phyloP scores from a whole-genome alignment of 2,888 invertebrate species.

The Machimus atricapillus region DNA sequence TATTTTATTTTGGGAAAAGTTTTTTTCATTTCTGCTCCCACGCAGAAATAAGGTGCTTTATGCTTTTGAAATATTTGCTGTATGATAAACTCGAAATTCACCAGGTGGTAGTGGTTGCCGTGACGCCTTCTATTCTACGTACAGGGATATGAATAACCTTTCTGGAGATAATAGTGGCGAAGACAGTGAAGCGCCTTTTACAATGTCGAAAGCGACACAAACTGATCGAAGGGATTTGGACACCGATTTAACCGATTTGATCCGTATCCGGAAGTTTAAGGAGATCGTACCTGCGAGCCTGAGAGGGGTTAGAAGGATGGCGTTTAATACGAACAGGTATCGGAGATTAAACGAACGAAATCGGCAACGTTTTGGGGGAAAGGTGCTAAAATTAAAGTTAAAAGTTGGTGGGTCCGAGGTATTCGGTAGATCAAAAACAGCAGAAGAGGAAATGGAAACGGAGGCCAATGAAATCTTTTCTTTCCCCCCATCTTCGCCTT shows the following conservation, averaged over 20 bases:
- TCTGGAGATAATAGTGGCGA: background rate
- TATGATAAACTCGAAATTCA: background rate
- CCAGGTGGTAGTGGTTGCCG: background rate
- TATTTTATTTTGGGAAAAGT: background rate
- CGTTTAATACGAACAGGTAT: background rate
- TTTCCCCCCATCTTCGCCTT: too few species aligned
- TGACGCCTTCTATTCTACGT: background rate
- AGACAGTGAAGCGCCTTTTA: background rate
- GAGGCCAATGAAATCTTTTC: too few species aligned
- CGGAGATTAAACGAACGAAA: background rate
- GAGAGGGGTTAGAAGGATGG: background rate
- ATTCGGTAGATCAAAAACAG: background rate
- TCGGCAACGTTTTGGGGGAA: background rate
- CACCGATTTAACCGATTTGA: background rate
- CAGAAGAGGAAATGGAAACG: background rate
- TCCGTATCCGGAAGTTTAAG: background rate
- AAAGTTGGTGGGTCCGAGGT: background rate
- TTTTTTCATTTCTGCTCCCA: background rate
- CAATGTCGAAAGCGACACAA: background rate
- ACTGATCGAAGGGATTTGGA: background rate
- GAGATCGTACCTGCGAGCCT: background rate
- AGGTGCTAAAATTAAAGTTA: background rate
- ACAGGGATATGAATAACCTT: background rate
- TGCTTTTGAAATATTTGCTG: background rate
- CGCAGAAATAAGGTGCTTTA: background rate